Conservation (phyloP, 2,797 vertebrate genomes). For the Arctocebus calabarensis region DNA sequence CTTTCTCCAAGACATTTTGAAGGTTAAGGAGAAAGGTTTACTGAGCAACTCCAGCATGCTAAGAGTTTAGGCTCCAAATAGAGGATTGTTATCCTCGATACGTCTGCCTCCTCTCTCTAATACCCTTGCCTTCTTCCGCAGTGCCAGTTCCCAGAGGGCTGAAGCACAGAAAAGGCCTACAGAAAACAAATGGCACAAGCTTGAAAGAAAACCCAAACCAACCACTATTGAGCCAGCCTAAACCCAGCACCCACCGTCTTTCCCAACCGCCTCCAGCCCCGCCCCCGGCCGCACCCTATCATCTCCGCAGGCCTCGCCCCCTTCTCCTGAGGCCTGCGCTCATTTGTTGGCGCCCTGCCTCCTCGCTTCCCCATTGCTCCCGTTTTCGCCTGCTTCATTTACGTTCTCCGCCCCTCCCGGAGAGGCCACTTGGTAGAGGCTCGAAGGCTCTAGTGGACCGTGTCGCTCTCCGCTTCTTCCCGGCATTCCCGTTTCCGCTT, state of each 20-base stretch:
- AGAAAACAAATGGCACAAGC: conserved; percentile 13
- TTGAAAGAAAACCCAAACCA: conserved; percentile 3
- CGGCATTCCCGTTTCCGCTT: conserved; percentile 72
- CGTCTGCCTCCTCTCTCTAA: not conserved
- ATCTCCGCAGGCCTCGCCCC: not conserved
- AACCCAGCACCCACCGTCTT: rapidly evolving
- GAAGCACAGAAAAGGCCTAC: not conserved
- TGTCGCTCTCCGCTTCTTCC: conserved; percentile 50
- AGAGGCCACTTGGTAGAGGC: not conserved
- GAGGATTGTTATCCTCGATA: not conserved
- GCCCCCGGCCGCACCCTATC: not conserved
- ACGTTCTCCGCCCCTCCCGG: not conserved
- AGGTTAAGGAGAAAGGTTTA: not conserved
- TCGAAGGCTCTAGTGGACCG: not conserved
- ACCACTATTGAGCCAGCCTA: not conserved
- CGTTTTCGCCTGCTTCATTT: not conserved
- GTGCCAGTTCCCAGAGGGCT: not conserved
- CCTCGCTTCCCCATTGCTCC: conserved; percentile 10
- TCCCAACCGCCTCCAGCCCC: not conserved
- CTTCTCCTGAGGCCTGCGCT: not conserved
- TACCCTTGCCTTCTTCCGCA: not conserved
- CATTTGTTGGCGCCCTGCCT: not conserved
- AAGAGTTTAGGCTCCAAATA: not conserved
- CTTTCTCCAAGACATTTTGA: conserved; percentile 15
- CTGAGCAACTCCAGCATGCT: not conserved